Base-by-base conservation (phyloP, 2,797 vertebrate genomes). In the Botia almorhae region DNA sequence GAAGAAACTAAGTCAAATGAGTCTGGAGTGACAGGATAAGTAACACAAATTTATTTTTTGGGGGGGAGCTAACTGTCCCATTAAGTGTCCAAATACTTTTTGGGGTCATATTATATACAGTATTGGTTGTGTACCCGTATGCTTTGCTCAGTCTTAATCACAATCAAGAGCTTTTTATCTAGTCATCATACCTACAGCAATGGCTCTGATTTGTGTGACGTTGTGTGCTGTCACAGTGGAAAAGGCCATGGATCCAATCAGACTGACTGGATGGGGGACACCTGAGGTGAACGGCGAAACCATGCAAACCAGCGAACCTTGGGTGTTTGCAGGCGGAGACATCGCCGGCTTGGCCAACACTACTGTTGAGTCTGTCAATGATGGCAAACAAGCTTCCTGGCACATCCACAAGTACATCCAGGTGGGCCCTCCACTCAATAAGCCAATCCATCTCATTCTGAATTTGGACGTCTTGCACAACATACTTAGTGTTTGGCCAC, bases 381-480 rank as follows among this genome's bases (percentile, higher is more conserved):
- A 99, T 71, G 97, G 98, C 81, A 99, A 99, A 80, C 97, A 98
- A 81, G 97, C 97, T 43, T 98, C 97, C 8, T 99, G 97, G 97
- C 93, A 96, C 85, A 96, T 99, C 76, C 98, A 98, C 91, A 95
- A 89, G 93, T 96, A 97, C 81, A 85, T 99, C 85, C 97, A 99
- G 96, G 98, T 98, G 88, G 94, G 92, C 21, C 96, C 97, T 65
- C 69, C 95, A 86, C 96, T 97, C 14, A 96, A 96, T 86, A 98
- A 96, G 6, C 95, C 96, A 0, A 97, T 98, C 78, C 96, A 99
- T 74, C 78, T 80, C 70, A 80, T 74, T 74, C 53, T 80, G 70
- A 23, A 73, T 68, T 80, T 80, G 78, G 78, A 80, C 23, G 70
- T 80, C 78, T 80, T 80, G 48, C 61, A 67, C 70, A 60, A 67